Conservation (phyloP, 2,113 vertebrate species). For the Passerina amoena region DNA sequence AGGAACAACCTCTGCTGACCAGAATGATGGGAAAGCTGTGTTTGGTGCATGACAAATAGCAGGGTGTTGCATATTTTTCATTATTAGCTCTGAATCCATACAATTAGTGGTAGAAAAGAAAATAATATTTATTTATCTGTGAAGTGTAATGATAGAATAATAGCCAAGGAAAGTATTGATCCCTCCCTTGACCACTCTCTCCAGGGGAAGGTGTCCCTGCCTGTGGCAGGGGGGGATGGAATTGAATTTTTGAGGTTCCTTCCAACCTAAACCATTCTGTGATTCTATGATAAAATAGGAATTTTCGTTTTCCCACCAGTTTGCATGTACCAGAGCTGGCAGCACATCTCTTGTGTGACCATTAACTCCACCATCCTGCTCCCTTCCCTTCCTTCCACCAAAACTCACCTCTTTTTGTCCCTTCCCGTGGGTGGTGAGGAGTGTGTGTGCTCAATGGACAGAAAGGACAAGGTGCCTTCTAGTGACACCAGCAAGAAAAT, state of each 20-base stretch:
- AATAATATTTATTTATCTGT: not conserved
- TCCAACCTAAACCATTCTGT: not conserved
- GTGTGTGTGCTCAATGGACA: not conserved
- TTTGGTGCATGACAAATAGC: conserved; percentile 4
- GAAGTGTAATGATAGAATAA: not conserved
- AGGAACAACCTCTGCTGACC: conserved; percentile 2
- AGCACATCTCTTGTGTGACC: not conserved
- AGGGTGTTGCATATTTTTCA: not conserved
- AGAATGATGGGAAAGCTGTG: not conserved
- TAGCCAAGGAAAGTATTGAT: not conserved
- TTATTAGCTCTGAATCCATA: not conserved
- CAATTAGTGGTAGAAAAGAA: not conserved
- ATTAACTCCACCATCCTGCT: not conserved
- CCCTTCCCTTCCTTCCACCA: not conserved
- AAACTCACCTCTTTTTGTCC: not conserved
- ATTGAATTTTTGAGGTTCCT: not conserved
- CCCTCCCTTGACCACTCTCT: not conserved
- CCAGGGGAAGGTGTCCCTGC: not conserved
- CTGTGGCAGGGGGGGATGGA: not conserved
- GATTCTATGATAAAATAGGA: not conserved
- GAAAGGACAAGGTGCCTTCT: not conserved
- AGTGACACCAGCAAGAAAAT: not conserved
- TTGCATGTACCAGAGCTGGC: not conserved
- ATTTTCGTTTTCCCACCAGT: not conserved
- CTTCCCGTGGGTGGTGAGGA: not conserved